A percentile compares a stretch with the other conserved stretches of the same genome.
Conservation (phyloP, 2,113 vertebrate genomes). For the Taurulus bubalis region DNA sequence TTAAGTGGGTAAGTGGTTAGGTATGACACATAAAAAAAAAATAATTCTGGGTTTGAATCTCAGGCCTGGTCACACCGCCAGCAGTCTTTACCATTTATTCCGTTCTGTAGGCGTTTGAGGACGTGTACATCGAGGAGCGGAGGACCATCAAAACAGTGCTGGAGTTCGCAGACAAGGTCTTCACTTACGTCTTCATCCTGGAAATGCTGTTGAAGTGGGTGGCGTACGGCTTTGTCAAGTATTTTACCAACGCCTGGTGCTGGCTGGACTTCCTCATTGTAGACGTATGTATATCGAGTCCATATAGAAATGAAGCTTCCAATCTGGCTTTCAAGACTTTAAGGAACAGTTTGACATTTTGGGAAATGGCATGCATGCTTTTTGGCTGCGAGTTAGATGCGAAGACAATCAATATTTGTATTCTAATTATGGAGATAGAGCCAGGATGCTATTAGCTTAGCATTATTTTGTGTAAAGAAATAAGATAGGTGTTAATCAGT, state of each 20-base stretch:
- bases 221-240: slow-evolving; percentile 96
- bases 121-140: slow-evolving; percentile 95
- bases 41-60: too few species aligned
- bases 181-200: slow-evolving; percentile 97
- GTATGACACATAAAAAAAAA: too few species aligned
- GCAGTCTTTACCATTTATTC: background rate
- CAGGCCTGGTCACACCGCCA: background rate
- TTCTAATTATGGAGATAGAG: too few species aligned
- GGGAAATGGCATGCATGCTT: background rate
- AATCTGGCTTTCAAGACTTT: background rate
- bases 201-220: slow-evolving; percentile 99
- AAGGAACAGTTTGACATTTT: background rate
- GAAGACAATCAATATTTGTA: background rate
- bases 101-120: slow-evolving; percentile 92
- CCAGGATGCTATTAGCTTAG: too few species aligned
- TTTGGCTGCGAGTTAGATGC: background rate
- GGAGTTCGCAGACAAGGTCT: slow-evolving; percentile 97
- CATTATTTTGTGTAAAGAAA: too few species aligned
- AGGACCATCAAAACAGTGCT: slow-evolving; percentile 94
- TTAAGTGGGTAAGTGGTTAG: background rate
- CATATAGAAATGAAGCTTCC: background rate
- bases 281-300: slow-evolving; percentile 87
- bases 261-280: slow-evolving; percentile 99
- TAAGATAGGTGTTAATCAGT: too few species aligned
- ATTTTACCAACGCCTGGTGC: slow-evolving; percentile 99